Evolutionary conservation across 92 coral and sea anemone genomes (phyloP).

Genomic region (Micromussa lordhowensis): DNA sequence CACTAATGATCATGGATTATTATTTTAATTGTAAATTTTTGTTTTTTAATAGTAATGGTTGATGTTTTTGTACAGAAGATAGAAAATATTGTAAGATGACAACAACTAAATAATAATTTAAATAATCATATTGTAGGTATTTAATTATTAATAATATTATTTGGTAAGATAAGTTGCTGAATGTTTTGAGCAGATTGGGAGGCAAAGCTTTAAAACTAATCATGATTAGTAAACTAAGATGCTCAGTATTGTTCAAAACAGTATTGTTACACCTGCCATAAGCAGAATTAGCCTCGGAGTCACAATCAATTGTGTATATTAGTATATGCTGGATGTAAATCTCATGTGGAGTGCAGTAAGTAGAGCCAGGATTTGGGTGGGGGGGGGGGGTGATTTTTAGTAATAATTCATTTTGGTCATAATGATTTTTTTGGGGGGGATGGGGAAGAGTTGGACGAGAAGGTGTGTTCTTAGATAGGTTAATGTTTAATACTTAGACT

Average conservation of each 20-base stretch:
- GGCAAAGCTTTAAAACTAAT: neutral
- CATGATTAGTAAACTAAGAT: neutral
- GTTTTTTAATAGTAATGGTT: neutral
- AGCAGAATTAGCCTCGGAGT: neutral
- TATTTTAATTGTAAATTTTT: neutral
- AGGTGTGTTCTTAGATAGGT: no score
- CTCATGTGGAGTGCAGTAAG: neutral
- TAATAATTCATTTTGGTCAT: no score
- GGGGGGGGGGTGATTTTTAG: neutral
- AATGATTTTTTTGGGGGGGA: neutral
- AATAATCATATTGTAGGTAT: slow-evolving; percentile 4
- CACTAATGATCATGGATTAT: no score
- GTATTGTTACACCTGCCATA: neutral
- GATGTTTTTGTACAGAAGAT: neutral
- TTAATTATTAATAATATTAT: neutral
- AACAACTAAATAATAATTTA: neutral
- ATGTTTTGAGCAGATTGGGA: neutral
- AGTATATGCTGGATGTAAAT: no score
- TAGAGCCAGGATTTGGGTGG: neutral
- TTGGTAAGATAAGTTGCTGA: neutral
- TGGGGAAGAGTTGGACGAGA: neutral
- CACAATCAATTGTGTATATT: neutral
- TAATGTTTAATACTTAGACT: no score
- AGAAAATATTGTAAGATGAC: neutral
- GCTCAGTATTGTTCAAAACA: neutral